Conservation (phyloP, 2,113 vertebrate genomes). For the Thamnophis sirtalis region DNA sequence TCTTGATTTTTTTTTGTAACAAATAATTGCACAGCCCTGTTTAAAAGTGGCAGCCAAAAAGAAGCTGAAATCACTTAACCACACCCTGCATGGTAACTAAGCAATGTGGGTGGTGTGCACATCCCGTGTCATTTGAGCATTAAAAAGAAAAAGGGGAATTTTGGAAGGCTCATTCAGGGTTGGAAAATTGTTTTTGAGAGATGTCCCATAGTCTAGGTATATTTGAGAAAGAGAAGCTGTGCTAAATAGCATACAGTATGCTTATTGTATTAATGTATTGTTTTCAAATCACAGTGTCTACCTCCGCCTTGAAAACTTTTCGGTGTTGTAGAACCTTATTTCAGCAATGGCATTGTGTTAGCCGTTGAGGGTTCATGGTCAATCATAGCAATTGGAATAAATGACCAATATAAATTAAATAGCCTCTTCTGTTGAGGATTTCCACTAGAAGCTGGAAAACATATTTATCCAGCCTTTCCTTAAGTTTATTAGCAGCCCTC, state of each 20-base stretch:
- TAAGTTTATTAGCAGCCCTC: neutral
- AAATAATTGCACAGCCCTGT: neutral
- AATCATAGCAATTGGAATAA: neutral
- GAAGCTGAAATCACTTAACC: slow-evolving; percentile 11
- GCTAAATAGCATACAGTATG: neutral
- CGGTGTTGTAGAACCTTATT: neutral
- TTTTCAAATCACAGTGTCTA: neutral
- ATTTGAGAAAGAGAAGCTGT: neutral
- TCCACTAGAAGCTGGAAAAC: neutral
- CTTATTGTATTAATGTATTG: neutral
- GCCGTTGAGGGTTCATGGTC: neutral
- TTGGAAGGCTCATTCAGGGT: neutral
- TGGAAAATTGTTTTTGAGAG: neutral
- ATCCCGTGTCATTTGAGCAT: neutral
- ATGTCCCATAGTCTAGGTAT: neutral
- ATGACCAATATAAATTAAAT: neutral
- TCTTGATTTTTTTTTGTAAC: neutral
- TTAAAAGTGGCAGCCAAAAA: slow-evolving; percentile 6
- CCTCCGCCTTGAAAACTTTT: neutral
- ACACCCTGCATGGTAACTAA: slow-evolving; percentile 23
- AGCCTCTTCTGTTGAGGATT: neutral
- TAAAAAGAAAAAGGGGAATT: neutral
- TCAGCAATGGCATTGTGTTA: neutral
- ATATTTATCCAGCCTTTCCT: neutral
- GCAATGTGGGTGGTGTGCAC: neutral